A percentile compares a stretch with the other conserved stretches of the same genome.
These are phyloP conservation scores for Rugalucina vietnamica DNA, from an alignment of 2,888 invertebrate species.

Conservation along the genomic window DNA sequence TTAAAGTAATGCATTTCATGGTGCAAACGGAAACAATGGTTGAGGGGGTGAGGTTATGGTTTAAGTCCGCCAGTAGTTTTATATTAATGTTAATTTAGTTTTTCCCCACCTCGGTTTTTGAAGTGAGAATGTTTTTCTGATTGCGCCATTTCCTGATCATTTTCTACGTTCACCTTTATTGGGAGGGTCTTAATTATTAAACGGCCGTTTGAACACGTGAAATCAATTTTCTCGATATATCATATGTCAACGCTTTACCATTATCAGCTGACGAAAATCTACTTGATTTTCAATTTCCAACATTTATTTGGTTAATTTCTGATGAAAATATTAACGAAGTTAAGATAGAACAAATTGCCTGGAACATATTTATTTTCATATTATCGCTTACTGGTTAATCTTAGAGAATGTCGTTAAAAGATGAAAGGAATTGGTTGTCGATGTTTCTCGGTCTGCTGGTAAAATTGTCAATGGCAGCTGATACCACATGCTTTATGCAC, in stretches of 20 bases:
- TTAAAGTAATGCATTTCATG: too few species aligned
- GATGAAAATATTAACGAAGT: conserved; percentile 58
- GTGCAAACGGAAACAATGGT: too few species aligned
- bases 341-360: conserved; percentile 54
- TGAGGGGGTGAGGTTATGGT: too few species aligned
- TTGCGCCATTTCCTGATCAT: too few species aligned
- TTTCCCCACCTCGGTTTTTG: too few species aligned
- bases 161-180: too few species aligned
- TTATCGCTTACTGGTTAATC: conserved; percentile 8
- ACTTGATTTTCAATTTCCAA: conserved; percentile 59
- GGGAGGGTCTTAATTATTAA: too few species aligned
- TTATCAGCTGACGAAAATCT: conserved; percentile 57
- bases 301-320: conserved; percentile 57
- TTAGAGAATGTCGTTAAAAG: conserved; percentile 1
- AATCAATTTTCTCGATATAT: too few species aligned
- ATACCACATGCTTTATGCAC: conserved; percentile 1
- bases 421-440: background rate
- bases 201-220: too few species aligned
- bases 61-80: too few species aligned
- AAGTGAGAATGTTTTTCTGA: too few species aligned
- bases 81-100: too few species aligned
- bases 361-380: conserved; percentile 45
- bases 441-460: conserved; percentile 3
- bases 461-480: background rate
- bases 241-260: conserved; percentile 12